Percentiles rank a stretch among this genome's conserved stretches.
phyloP scores from a whole-genome alignment of 1,140 invertebrate species.

The Drosophila willistoni region DNA sequence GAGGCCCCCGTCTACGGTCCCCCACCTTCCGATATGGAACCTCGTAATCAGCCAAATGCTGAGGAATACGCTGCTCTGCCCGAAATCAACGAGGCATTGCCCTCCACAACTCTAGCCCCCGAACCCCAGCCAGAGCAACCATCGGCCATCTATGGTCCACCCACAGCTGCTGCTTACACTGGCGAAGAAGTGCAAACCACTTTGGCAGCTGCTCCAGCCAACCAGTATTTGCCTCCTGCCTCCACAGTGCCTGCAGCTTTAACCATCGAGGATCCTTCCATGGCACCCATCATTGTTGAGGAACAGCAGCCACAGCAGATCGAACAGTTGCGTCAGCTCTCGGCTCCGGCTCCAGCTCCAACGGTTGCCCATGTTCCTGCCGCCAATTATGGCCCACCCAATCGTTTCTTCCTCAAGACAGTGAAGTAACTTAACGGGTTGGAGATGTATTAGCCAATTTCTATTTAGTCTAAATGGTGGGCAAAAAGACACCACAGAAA shows the following conservation, averaged over 20 bases:
- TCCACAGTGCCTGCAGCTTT: slow-evolving; percentile 50
- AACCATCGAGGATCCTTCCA: slow-evolving; percentile 57
- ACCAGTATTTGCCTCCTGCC: slow-evolving; percentile 73
- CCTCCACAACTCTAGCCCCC: slow-evolving; percentile 61
- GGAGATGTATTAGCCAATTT: slow-evolving; percentile 36
- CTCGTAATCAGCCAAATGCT: slow-evolving; percentile 55
- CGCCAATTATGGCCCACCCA: slow-evolving; percentile 71
- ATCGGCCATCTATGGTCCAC: slow-evolving; percentile 60
- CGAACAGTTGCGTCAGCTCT: slow-evolving; percentile 51
- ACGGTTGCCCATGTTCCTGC: slow-evolving; percentile 59
- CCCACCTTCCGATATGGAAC: slow-evolving; percentile 82
- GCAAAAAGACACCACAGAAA: slow-evolving; percentile 8
- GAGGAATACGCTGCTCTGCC: slow-evolving; percentile 63
- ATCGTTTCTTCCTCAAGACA: slow-evolving; percentile 77
- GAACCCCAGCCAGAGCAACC: slow-evolving; percentile 66
- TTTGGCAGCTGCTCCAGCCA: slow-evolving; percentile 51
- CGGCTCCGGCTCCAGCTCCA: slow-evolving; percentile 14
- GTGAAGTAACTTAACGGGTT: slow-evolving; percentile 50
- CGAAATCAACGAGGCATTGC: slow-evolving; percentile 59
- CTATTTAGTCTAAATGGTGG: slow-evolving; percentile 65
- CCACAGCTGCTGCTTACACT: slow-evolving; percentile 63
- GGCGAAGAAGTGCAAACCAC: slow-evolving; percentile 72
- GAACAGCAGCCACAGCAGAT: slow-evolving; percentile 46
- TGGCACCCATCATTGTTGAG: slow-evolving; percentile 71
- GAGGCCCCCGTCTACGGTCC: slow-evolving; percentile 81